Conservation (phyloP, 2,797 vertebrate species). For the Melanotaenia maccullochi region DNA sequence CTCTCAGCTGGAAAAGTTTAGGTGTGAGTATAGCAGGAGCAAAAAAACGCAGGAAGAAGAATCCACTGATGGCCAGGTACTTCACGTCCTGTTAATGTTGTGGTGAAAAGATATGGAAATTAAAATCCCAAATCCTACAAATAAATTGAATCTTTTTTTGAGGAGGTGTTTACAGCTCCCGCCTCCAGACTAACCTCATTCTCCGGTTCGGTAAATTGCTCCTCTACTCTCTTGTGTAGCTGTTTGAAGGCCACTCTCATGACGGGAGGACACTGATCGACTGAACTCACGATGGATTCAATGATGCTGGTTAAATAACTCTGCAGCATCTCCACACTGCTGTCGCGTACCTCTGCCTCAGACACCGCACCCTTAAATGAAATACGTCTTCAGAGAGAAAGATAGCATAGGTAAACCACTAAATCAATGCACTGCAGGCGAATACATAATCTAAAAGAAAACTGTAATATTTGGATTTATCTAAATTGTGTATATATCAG, state of each 20-base stretch:
- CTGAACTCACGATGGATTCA: conserved; percentile 77
- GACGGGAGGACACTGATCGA: conserved; percentile 84
- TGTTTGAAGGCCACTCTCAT: conserved; percentile 90
- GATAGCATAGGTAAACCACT: conserved; percentile 17
- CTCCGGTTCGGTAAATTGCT: conserved; percentile 83
- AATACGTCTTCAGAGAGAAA: conserved; percentile 75
- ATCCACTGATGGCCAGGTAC: conserved; percentile 91
- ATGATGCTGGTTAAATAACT: conserved; percentile 79
- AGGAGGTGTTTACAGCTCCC: neutral
- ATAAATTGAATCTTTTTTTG: neutral
- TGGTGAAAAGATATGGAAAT: neutral
- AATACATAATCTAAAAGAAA: neutral
- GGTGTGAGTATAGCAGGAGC: conserved; percentile 91
- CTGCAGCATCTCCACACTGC: conserved; percentile 79
- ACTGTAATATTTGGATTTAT: neutral
- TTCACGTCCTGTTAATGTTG: conserved; percentile 84
- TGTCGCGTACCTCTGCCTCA: conserved; percentile 84
- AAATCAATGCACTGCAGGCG: conserved; percentile 1
- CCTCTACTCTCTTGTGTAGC: conserved; percentile 86
- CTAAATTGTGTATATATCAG: neutral
- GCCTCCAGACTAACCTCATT: conserved; percentile 83
- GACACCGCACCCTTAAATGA: conserved; percentile 84
- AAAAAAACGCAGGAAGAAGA: conserved; percentile 93
- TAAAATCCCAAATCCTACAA: neutral
- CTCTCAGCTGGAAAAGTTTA: conserved; percentile 91